Base-by-base conservation (phyloP, 1,140 invertebrate species). In the Caenorhabditis latens region DNA sequence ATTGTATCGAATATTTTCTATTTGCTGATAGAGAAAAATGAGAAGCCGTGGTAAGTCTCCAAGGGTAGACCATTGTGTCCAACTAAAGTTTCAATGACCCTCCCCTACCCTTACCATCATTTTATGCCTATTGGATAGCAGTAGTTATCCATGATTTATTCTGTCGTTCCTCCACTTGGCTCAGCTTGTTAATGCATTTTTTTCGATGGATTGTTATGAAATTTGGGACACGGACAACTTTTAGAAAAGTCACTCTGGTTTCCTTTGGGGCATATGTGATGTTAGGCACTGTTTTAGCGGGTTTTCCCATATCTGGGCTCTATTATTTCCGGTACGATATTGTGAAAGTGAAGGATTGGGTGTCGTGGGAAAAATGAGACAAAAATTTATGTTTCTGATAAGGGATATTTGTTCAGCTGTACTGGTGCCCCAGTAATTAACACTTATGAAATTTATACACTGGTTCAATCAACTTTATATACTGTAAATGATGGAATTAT, bases 261-360 rank as follows among this genome's bases (percentile, higher is more conserved):
- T 32, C 21, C 6, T 63, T 63, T 24, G 61, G 61, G 14, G 6
- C 32, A 1, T 11, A 3, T 40, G 21, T 63, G 7, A 21, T 63
- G 24, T 1, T 63, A 9, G 61, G 61, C 7, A 63, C 11, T 24
- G 24, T 11, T 24, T 40, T 63, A 19, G 7, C 24, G 9, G 32
- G 61, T 40, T 32, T 63, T 40, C 61, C 61, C 0, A 9, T 63
- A 32, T 32, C 61, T 19, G 61, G 5, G 0, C 3, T 63, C 0
- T 63, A 63, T 32, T 63, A 63, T 63, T 63, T 63, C 24, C 61
- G 61, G 6, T 63, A 63, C 9, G 61, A 63, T 63, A 63, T 63
- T 11, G 6, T 32, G 8, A 11, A 63, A 40, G 14, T 63, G 6
- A 24, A 24, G 14, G n/a, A 9, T 8, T 63, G 61, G 21, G 32